Evolutionary conservation across 2,797 vertebrate species (phyloP), one percentile per base, ranked within the genome.

Genomic region (Anisognathus igniventris): DNA sequence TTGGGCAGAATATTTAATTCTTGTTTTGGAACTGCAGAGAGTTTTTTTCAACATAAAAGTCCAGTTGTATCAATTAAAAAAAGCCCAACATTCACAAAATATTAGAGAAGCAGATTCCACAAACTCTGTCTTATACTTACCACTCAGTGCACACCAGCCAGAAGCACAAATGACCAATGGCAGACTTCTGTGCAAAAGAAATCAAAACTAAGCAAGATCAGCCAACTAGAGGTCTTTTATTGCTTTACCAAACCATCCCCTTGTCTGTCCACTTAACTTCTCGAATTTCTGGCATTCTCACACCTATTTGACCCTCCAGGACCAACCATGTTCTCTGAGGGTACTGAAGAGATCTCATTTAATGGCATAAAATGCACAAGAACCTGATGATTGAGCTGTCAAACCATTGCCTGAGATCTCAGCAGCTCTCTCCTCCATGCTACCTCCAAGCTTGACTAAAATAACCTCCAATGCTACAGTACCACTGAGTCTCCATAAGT

Each of bases 401-500:
- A 93, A 89, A 65, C 92, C 77, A 62, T 80, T 57, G 67, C 61
- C 67, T 77, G 86, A 80, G 73, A 91, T 95, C 93, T 87, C 86
- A 79, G 61, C 57, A 83, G 50, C 65, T 92, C 71, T 89, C n/a
- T 76, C 61, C 57, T 65, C 80, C 64, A 72, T 7, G 2, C 39
- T 93, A 95, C 78, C 86, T 96, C 81, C 76, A 87, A 87, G 75
- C 20, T 80, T 88, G 90, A 94, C 92, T 93, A 95, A 96, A 96
- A 95, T 93, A 96, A 95, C 96, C 96, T 89, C 68, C 95, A 87
- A 14, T 77, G 78, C 66, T 96, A 82, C 66, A 50, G 71, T 92
- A 96, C 23, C 86, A 92, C 92, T 80, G 92, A 95, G 93, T 93
- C 84, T 95, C 93, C 94, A 83, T 96, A 95, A 96, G 92, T 96